Evolutionary conservation across 2,888 invertebrate species (phyloP), one percentile per base, ranked within the genome.

Genomic region (Oeneis ivallda): DNA sequence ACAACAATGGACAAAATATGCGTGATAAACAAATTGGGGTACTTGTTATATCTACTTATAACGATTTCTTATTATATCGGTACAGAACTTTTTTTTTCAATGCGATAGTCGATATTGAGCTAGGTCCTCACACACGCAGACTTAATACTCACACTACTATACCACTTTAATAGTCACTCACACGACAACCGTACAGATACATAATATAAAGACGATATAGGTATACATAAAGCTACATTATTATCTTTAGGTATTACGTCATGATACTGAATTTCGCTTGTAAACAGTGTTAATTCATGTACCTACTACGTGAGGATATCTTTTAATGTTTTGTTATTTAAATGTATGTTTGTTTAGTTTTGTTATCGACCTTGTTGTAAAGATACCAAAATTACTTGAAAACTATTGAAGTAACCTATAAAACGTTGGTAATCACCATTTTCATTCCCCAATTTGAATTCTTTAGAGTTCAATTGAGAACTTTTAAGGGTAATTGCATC

Each of bases 1-100:
- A 89, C 86, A 86, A 89, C 87, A 87, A 87, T 84, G 83, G 83
- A 82, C 84, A 68, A 71, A 66, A 67, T 67, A 66, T 64, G 65
- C 67, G 62, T 76, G 75, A 76, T 74, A 68, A 70, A 70, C 65
- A 59, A 66, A 62, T 67, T 64, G n/a, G 62, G 54, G 58, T 41
- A 50, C 39, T 59, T 39, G 19, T 19, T 56, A 41, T 56, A 39
- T 41, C 9, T 8, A 45, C 4, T 15, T 9, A 6, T 4, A 15
- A 53, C 15, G 32, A 53, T 37, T 32, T 43, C 26, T 50, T 60
- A 66, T 41, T 8, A 56, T 34, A 52, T 63, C 19, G 17, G 45
- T 47, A 13, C 32, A 17, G 17, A 19, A 26, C 43, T 49, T 17
- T 39, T 39, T 59, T 62, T 52, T 53, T 57, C 15, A 43, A 17